phyloP scores from a whole-genome alignment of 2,888 invertebrate genomes.

The Lysandra coridon region DNA sequence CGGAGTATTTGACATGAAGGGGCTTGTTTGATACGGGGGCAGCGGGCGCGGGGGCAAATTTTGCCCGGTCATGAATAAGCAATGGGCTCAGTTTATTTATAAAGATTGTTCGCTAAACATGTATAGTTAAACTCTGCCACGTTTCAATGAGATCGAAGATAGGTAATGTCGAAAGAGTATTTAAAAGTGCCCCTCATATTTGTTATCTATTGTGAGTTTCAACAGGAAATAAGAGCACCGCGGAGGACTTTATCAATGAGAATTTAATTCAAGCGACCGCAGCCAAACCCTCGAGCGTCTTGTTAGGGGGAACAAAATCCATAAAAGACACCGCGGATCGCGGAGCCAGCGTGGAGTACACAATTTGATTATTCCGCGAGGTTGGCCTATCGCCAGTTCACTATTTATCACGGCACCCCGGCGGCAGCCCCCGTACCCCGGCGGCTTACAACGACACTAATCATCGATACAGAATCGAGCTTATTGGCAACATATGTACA shows the following conservation, averaged over 20 bases:
- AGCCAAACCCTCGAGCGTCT: constrained; percentile 66
- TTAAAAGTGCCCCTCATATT: constrained; percentile 41
- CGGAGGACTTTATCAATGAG: constrained; percentile 73
- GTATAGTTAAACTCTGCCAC: constrained; percentile 68
- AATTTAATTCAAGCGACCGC: constrained; percentile 75
- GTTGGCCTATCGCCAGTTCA: constrained; percentile 78
- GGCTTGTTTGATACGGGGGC: constrained; percentile 80
- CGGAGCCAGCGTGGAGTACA: constrained; percentile 62
- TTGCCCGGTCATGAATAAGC: constrained; percentile 81
- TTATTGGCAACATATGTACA: constrained; percentile 3
- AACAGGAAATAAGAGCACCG: constrained; percentile 57
- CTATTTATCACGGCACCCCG: constrained; percentile 77
- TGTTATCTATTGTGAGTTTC: constrained; percentile 46
- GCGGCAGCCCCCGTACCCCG: constrained; percentile 57
- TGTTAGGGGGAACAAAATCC: constrained; percentile 76
- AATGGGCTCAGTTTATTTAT: constrained; percentile 80
- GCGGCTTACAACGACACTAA: constrained; percentile 77
- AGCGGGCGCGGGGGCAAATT: constrained; percentile 67
- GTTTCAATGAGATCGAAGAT: neutral
- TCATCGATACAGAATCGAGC: constrained; percentile 56
- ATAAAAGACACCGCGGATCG: constrained; percentile 70
- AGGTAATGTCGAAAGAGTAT: neutral
- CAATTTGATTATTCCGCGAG: constrained; percentile 80
- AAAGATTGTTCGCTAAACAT: constrained; percentile 75
- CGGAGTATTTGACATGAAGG: constrained; percentile 81